Percentiles rank a stretch among this genome's conserved stretches.
Evolutionary conservation across 2,113 vertebrate species (phyloP).

Genomic region (Porphyrio hochstetteri): DNA sequence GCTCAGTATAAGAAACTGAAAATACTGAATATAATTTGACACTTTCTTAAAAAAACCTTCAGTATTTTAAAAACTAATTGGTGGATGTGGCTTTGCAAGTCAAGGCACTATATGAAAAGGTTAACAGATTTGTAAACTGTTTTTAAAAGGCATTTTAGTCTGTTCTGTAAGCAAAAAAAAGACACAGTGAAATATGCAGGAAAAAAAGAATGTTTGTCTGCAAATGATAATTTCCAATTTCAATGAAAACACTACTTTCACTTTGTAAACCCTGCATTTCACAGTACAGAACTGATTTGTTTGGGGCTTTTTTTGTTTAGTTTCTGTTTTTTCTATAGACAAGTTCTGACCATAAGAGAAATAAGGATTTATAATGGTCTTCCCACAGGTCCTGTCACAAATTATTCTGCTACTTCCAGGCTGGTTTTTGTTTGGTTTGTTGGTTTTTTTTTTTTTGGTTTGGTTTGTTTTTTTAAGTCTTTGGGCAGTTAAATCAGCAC

Average conservation of each 20-base stretch:
- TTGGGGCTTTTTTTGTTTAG: neutral
- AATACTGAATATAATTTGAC: neutral
- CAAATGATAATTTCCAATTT: neutral
- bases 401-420: neutral
- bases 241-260: neutral
- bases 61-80: neutral
- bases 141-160: neutral
- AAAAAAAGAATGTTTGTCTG: neutral
- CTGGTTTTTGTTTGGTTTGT: neutral
- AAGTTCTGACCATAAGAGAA: neutral
- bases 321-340: neutral
- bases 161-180: neutral
- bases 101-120: neutral
- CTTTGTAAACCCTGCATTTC: neutral
- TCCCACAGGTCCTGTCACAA: neutral
- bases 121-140: neutral
- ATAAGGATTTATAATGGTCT: neutral
- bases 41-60: neutral
- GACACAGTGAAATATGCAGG: neutral
- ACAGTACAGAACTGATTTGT: neutral
- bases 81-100: neutral
- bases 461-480: neutral
- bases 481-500: neutral
- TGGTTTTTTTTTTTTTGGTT: too few relatives aligned
- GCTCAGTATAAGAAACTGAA: neutral